phyloP scores from a whole-genome alignment of 2,797 vertebrate genomes.

The Pangasius djambal region DNA sequence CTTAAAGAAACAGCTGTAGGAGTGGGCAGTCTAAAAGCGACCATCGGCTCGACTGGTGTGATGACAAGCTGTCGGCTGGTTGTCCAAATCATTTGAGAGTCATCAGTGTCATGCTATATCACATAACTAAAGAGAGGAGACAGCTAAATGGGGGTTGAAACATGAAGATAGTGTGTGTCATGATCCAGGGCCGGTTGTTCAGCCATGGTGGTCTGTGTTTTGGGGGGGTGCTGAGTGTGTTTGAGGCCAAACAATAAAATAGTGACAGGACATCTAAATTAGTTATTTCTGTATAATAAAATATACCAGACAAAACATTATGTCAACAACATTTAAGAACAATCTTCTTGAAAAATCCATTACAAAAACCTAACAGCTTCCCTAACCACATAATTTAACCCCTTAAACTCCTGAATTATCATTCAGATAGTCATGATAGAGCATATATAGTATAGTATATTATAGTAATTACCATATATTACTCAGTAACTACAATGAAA shows the following conservation, averaged over 20 bases:
- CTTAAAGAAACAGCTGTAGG: slow-evolving; percentile 58
- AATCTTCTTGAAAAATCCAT: background rate
- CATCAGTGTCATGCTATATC: slow-evolving; percentile 56
- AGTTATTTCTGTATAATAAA: background rate
- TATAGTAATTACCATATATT: background rate
- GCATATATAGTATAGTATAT: background rate
- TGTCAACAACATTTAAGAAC: background rate
- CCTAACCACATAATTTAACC: background rate
- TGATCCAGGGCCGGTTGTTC: slow-evolving; percentile 14
- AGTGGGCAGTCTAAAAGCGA: slow-evolving; percentile 46
- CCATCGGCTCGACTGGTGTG: slow-evolving; percentile 45
- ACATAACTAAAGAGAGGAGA: slow-evolving; percentile 44
- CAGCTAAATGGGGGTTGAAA: slow-evolving; percentile 52
- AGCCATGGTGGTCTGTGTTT: slow-evolving; percentile 53
- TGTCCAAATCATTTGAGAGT: slow-evolving; percentile 53
- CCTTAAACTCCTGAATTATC: background rate
- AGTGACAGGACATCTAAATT: background rate
- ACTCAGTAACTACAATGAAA: background rate
- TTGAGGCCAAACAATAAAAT: slow-evolving; percentile 6
- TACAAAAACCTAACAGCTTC: background rate
- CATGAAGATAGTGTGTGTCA: slow-evolving; percentile 45
- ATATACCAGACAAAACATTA: background rate
- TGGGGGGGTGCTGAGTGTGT: slow-evolving; percentile 44
- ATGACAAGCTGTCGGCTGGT: slow-evolving; percentile 57
- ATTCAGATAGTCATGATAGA: too few species aligned